These are phyloP conservation scores for Cheilosia scutellata DNA, from an alignment of 2,888 invertebrate genomes.

Conservation along the genomic window DNA sequence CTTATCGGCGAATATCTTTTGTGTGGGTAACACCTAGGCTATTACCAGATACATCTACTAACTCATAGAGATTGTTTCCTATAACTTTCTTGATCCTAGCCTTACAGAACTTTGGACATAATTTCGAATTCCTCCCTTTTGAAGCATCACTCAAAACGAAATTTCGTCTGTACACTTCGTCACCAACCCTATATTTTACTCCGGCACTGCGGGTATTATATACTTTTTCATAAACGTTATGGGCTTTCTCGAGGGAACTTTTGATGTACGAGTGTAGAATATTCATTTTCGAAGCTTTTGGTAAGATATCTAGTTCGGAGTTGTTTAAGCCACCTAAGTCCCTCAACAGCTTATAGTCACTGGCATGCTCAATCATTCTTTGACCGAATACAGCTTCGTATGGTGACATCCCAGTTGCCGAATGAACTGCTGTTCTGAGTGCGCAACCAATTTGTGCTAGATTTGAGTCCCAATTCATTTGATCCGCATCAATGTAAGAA, in stretches of 20 bases:
- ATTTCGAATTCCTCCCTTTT: not conserved
- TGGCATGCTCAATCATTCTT: constrained; percentile 15
- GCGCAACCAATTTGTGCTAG: not conserved
- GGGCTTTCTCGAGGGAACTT: no score
- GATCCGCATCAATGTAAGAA: no score
- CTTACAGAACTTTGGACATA: constrained; percentile 13
- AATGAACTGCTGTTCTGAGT: constrained; percentile 4
- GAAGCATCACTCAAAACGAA: constrained; percentile 8
- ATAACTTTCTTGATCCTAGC: not conserved
- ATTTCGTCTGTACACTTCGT: constrained; percentile 10
- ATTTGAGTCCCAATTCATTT: no score
- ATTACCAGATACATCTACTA: not conserved
- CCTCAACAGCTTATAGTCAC: not conserved
- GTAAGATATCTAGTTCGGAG: not conserved
- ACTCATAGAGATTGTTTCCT: not conserved
- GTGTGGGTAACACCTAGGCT: not conserved
- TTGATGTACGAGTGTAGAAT: not conserved
- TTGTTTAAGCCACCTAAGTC: not conserved
- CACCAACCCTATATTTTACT: no score
- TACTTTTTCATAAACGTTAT: no score
- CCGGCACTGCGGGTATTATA: no score
- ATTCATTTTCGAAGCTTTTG: constrained; percentile 16
- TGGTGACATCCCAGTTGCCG: constrained; percentile 1
- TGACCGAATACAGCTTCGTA: constrained; percentile 20
- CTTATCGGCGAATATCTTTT: no score